Evolutionary conservation across 2,888 invertebrate genomes (phyloP).

Genomic region (Neoitamus cyanurus): DNA sequence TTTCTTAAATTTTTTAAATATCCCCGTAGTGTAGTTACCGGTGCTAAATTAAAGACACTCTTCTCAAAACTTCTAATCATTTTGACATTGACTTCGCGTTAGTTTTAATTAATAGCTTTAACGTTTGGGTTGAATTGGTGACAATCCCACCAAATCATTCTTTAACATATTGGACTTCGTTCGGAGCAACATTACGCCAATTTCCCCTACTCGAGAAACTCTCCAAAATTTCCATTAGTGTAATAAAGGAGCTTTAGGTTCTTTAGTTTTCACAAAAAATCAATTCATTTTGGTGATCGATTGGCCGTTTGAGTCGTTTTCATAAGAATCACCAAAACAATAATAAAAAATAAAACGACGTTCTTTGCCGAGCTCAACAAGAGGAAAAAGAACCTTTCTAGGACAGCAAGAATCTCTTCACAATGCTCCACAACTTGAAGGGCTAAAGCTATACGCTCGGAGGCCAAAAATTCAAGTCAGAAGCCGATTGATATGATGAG

Average conservation of each 20-base stretch:
- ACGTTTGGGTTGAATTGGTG: too few species aligned
- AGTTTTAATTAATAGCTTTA: too few species aligned
- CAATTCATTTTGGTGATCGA: not conserved
- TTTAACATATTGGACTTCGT: too few species aligned
- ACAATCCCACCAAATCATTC: too few species aligned
- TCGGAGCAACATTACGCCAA: not conserved
- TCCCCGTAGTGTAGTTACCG: too few species aligned
- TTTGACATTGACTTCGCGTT: too few species aligned
- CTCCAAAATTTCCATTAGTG: not conserved
- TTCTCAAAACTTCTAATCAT: too few species aligned
- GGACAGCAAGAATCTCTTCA: constrained; percentile 9
- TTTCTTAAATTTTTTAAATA: too few species aligned
- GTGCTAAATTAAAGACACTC: too few species aligned
- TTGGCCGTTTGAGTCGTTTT: not conserved
- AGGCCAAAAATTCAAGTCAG: constrained; percentile 26
- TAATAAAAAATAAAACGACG: not conserved
- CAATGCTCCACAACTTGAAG: not conserved
- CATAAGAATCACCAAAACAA: not conserved
- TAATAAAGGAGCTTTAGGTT: not conserved
- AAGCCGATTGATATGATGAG: constrained; percentile 25
- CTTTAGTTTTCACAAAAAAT: not conserved
- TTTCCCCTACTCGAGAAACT: not conserved
- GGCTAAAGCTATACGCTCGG: not conserved
- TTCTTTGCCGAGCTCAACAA: not conserved
- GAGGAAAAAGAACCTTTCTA: not conserved